Evolutionary conservation across 2,797 vertebrate species (phyloP), one percentile per base, ranked within the genome.

Genomic region (Siniperca undulata): DNA sequence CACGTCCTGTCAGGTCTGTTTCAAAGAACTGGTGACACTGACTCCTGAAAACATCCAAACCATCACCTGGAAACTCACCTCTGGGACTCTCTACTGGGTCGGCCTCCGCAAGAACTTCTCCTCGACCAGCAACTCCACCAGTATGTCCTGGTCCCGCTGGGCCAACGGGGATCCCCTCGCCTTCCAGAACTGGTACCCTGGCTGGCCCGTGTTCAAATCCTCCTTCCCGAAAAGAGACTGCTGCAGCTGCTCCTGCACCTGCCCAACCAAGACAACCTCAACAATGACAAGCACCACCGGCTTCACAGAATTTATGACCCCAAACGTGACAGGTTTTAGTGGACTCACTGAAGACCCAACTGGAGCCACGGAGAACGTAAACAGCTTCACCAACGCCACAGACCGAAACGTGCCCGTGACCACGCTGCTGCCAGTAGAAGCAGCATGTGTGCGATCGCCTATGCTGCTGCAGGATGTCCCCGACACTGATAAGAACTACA

Each of bases 101-200:
- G 96, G 96, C 19, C 93, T 96, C 19, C 95, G 95, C 59, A 93
- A 91, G 83, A 84, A 77, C 11, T 53, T 87, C 34, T 17, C 72
- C 12, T 24, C 36, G 16, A 58, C 61, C 3, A 0, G 9, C 36
- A 46, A 34, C n/a, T 44, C 24, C 16, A 46, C 38, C 22, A 48
- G 4, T 24, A 14, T 77, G 44, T 4, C 62, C 4, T 96, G 95
- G 95, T 86, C 92, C 38, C 42, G 0, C 19, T 96, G 96, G 96
- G 90, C 94, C 62, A 86, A 95, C 0, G 92, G 85, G 8, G 93
- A 94, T 16, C 92, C 88, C 5, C 77, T 96, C 11, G 46, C 77
- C 62, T 96, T 93, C 85, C 96, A 96, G 85, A 96, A 96, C 89
- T 96, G 96, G 96, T 93, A 95, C 55, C 95, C 94, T 0, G 95